Percentiles rank a stretch among this genome's conserved stretches.
Evolutionary conservation across 2,888 invertebrate species (phyloP).

Genomic region (Theretra japonica): DNA sequence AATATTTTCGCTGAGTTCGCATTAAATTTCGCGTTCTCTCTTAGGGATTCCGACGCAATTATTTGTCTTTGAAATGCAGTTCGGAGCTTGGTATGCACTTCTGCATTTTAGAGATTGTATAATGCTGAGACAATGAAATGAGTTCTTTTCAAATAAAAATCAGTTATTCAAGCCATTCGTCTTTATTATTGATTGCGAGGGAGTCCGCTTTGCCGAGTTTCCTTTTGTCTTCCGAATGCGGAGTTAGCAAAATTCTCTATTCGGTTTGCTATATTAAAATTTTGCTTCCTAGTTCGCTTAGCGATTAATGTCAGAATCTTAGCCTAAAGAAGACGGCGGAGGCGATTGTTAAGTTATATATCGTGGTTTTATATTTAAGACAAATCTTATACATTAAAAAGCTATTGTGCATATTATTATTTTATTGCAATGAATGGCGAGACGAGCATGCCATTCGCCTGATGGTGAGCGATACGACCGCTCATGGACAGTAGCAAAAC

Average conservation of each 20-base stretch:
- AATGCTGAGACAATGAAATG: conserved; percentile 31
- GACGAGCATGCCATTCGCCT: too few species aligned
- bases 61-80: conserved; percentile 48
- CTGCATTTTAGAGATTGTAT: conserved; percentile 32
- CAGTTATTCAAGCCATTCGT: conserved; percentile 18
- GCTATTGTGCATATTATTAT: too few species aligned
- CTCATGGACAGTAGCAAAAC: too few species aligned
- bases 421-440: too few species aligned
- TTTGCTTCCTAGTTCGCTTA: too few species aligned
- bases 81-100: conserved; percentile 36
- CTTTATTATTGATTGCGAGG: conserved; percentile 13
- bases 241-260: neutral
- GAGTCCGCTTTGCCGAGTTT: neutral
- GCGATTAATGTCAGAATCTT: too few species aligned
- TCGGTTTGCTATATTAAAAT: neutral
- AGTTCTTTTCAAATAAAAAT: conserved; percentile 23
- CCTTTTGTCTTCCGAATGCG: neutral
- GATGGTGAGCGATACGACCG: too few species aligned
- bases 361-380: too few species aligned
- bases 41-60: conserved; percentile 39
- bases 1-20: conserved; percentile 36
- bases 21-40: conserved; percentile 45
- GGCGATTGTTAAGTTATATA: too few species aligned
- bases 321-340: too few species aligned
- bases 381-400: too few species aligned